Evolutionary conservation across 2,888 invertebrate species (phyloP).

Genomic region (Tuberolachnus salignus): DNA sequence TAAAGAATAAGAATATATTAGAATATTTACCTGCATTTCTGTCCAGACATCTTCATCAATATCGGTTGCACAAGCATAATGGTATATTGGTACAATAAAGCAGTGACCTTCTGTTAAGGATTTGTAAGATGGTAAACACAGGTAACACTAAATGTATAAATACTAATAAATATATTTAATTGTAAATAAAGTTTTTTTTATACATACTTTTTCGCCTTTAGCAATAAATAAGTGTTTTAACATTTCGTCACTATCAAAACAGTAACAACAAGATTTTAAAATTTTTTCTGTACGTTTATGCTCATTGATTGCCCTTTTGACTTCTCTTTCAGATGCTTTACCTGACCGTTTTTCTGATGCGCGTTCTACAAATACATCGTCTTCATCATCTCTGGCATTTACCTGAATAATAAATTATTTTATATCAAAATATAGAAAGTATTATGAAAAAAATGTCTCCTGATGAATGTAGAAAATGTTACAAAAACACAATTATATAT

Average conservation of each 20-base stretch:
- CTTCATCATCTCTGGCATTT: conserved; percentile 69
- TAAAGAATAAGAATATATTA: background rate
- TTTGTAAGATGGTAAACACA: conserved; percentile 79
- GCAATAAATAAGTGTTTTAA: conserved; percentile 84
- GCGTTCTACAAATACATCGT: conserved; percentile 82
- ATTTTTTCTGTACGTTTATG: conserved; percentile 73
- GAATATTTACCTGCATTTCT: conserved; percentile 74
- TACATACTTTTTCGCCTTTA: conserved; percentile 73
- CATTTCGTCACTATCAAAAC: conserved; percentile 80
- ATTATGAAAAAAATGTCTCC: too few relatives aligned
- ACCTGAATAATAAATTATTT: conserved; percentile 39
- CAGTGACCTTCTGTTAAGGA: conserved; percentile 87
- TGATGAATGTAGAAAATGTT: too few relatives aligned
- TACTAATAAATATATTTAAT: background rate
- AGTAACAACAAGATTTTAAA: conserved; percentile 81
- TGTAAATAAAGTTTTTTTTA: background rate
- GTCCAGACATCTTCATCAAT: conserved; percentile 94
- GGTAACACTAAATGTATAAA: conserved; percentile 67
- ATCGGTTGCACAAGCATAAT: conserved; percentile 78
- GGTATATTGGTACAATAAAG: conserved; percentile 82
- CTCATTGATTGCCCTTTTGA: conserved; percentile 73
- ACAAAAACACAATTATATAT: too few relatives aligned
- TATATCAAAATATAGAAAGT: background rate
- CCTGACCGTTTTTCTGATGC: conserved; percentile 72
- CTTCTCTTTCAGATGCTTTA: conserved; percentile 70